Base-by-base conservation (phyloP, 2,113 vertebrate genomes). In the Ictidomys tridecemlineatus region DNA sequence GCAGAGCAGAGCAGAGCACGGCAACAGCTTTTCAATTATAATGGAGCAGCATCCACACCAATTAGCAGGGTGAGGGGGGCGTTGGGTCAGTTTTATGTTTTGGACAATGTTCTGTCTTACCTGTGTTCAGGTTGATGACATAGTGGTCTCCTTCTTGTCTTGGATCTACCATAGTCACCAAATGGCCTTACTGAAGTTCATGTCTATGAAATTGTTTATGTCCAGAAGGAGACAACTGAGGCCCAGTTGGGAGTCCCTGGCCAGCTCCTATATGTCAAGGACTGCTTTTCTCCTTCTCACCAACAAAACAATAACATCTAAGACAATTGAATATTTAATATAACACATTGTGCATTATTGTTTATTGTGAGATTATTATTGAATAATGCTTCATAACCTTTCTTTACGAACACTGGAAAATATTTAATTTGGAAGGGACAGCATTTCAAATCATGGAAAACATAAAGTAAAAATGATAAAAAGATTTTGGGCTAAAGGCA, bases 331-430 rank as follows among this genome's bases (percentile, higher is more conserved):
- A 0, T 7, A 79, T 77, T 83, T 51, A 45, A 24, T 67, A 78
- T 63, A 77, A n/a, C 20, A 67, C 20, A 73, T 13, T 22, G 26
- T 37, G 26, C 37, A 34, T 61, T 77, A 5, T 13, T 69, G 67
- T 74, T 61, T 79, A 63, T 8, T n/a, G 58, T 13, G 28, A 4
- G 70, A 72, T 77, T 58, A 28, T 92, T 37, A 42, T 8, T 48
- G 70, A 42, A 77, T n/a, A 58, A 67, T 79, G 39, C 39, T 51
- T 91, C 17, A 72, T 77, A 32, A 69, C 1, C 17, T 77, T 85
- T 88, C 77, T 85, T 48, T 67, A 76, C 42, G 93, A 91, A 73
- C 39, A 39, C 39, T 32, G 39, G 16, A 84, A 90, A 84, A 73
- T 18, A 24, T 63, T 86, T 82, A 80, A 92, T n/a, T 84, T 72